Evolutionary conservation across 2,888 invertebrate genomes (phyloP), one percentile per base, ranked within the genome.

Genomic region (Microctonus brassicae): DNA sequence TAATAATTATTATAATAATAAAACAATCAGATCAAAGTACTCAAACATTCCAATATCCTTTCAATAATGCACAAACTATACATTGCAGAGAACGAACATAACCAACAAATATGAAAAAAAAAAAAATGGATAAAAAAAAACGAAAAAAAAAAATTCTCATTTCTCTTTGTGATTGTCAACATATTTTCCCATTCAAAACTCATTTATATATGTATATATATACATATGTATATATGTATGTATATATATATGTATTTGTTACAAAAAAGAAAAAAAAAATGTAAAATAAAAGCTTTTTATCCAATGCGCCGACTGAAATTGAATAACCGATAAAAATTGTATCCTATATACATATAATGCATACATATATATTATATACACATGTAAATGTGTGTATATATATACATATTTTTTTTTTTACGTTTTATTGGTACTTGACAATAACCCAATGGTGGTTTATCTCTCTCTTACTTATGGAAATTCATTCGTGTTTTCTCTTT

Each of bases 301-400:
- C 71, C 70, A 69, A 69, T 42, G 67, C 68, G 66, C 53, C 69
- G 69, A 75, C 53, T 66, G 69, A 75, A 76, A 76, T 77, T 76
- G 74, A 72, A 74, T 74, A 74, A 74, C 68, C 75, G 75, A 76
- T 76, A 74, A 69, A 78, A 77, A 79, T 77, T 75, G 75, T 76
- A 75, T 63, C 53, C 71, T 73, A 75, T 72, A 76, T 73, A 17
- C n/a, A 17, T 47, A 47, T 47, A 29, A 29, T 7, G 17, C 6
- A 47, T 42, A 42, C n/a, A 47, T 7, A 17, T n/a, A 39, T 39
- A 39, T n/a, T 7, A 17, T n/a, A 39, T 39, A 39, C 39, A n/a
- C n/a, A n/a, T 39, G 3, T 39, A 13, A 2, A 39, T 13, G 36
- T 36, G 10, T 47, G n/a, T 17, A 17, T 47, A 47, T 47, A 39